Base-by-base conservation (phyloP, 2,797 vertebrate species). In the Falco naumanni region DNA sequence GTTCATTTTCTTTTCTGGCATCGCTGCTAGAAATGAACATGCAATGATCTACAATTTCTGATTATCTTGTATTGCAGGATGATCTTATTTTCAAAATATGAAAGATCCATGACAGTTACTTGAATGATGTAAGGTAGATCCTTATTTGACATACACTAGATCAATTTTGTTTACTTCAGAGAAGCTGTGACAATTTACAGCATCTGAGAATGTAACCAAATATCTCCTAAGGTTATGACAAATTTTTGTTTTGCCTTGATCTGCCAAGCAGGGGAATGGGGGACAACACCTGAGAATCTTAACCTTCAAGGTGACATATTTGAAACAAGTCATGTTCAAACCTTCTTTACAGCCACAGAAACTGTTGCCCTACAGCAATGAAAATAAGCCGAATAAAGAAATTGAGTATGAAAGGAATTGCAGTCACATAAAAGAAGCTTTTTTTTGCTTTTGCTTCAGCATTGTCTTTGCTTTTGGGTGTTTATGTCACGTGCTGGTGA, bases 231-330 rank as follows among this genome's bases (percentile, higher is more conserved):
- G 53, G 25, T 87, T 83, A 47, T 89, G 64, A 83, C 13, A 82
- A 84, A 31, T 65, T 95, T 91, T 66, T 89, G 31, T 64, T 95
- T 54, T 87, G 13, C 86, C 48, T 84, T 90, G 63, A 93, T 96
- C 80, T 92, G 41, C 39, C 78, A 77, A 60, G 39, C 47, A 54
- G 75, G 45, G 74, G 61, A 96, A 60, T 59, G 87, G 5, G 45
- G 51, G 43, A 95, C 82, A 95, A 54, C 24, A 77, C 91, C 82
- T 93, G 63, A 15, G 56, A 97, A 75, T 95, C 84, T 93, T 96
- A 94, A 97, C 94, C 92, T 97, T 97, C 94, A 94, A 81, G 74
- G 54, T 96, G 94, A 92, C 11, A 65, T 94, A 91, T 96, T 96
- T 97, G 59, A 97, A 97, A 77, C 93, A 92, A 97, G 72, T 85